A percentile compares a stretch with the other conserved stretches of the same genome.
phyloP scores from a whole-genome alignment of 2,888 invertebrate genomes.

The Endotricha flammealis region DNA sequence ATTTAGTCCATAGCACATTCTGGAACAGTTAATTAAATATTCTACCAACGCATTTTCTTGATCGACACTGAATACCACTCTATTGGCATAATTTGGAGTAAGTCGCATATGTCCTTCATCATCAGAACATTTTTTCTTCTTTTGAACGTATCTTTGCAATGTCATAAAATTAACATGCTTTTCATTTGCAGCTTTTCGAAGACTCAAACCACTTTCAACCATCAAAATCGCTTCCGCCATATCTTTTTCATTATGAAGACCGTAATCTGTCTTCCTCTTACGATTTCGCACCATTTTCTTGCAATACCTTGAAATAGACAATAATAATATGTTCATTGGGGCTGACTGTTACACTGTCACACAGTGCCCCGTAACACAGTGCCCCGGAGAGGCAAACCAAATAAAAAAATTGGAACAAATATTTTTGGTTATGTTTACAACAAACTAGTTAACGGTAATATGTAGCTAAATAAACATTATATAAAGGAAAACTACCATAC shows the following conservation, averaged over 20 bases:
- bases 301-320: conserved; percentile 3
- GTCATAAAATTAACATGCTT: conserved; percentile 14
- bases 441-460: conserved; percentile 8
- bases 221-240: conserved; percentile 14
- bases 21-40: conserved; percentile 11
- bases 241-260: conserved; percentile 16
- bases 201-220: conserved; percentile 14
- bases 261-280: conserved; percentile 16
- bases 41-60: conserved; percentile 11
- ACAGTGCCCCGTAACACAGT: conserved; percentile 10
- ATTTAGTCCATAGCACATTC: conserved; percentile 8
- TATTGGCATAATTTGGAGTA: conserved; percentile 15
- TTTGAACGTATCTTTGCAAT: conserved; percentile 9
- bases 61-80: conserved; percentile 9
- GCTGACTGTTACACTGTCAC: conserved; percentile 11
- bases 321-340: conserved; percentile 4
- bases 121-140: conserved; percentile 10
- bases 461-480: conserved; percentile 10
- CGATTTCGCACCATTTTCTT: conserved; percentile 15
- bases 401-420: conserved; percentile 4
- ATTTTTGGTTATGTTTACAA: no score
- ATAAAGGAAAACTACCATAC: conserved; percentile 10
- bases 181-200: conserved; percentile 13
- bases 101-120: conserved; percentile 10
- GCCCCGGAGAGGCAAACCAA: conserved; percentile 8